A percentile compares a stretch with the other conserved stretches of the same genome.
Evolutionary conservation across 2,888 invertebrate genomes (phyloP).

Genomic region (Cheilosia scutellata): DNA sequence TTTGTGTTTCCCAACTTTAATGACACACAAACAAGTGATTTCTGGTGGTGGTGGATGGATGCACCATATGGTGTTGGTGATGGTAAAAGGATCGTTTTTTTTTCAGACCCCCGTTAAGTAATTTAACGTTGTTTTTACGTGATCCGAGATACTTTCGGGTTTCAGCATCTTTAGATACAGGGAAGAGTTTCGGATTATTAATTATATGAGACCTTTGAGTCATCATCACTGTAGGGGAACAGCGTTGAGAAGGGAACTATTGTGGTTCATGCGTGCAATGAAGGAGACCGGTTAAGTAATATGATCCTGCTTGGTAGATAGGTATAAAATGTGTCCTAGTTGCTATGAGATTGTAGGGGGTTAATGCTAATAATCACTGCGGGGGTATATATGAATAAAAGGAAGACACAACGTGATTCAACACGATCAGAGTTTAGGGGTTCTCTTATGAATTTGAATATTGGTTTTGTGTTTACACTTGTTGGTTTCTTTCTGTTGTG

Average conservation of each 20-base stretch:
- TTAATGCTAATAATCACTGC: slow-evolving; percentile 41
- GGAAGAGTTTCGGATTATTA: slow-evolving; percentile 53
- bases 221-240: slow-evolving; percentile 5
- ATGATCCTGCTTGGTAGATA: slow-evolving; percentile 65
- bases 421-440: slow-evolving; percentile 49
- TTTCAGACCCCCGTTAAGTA: slow-evolving; percentile 62
- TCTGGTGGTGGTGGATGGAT: slow-evolving; percentile 37
- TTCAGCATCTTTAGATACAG: slow-evolving; percentile 31
- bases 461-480: slow-evolving; percentile 27
- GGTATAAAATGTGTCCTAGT: slow-evolving; percentile 53
- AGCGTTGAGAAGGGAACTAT: slow-evolving; percentile 13
- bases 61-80: slow-evolving; percentile 63
- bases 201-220: slow-evolving; percentile 50
- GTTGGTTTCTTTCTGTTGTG: slow-evolving; percentile 16
- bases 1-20: slow-evolving; percentile 62
- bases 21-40: slow-evolving; percentile 71
- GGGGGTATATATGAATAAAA: slow-evolving; percentile 50
- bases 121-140: slow-evolving; percentile 55
- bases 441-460: slow-evolving; percentile 22
- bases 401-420: slow-evolving; percentile 35
- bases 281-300: slow-evolving; percentile 64
- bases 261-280: slow-evolving; percentile 54
- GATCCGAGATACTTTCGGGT: slow-evolving; percentile 22
- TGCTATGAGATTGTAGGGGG: slow-evolving; percentile 59
- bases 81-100: slow-evolving; percentile 65